Conservation (phyloP, 2,113 vertebrate species). For the Melospiza georgiana region DNA sequence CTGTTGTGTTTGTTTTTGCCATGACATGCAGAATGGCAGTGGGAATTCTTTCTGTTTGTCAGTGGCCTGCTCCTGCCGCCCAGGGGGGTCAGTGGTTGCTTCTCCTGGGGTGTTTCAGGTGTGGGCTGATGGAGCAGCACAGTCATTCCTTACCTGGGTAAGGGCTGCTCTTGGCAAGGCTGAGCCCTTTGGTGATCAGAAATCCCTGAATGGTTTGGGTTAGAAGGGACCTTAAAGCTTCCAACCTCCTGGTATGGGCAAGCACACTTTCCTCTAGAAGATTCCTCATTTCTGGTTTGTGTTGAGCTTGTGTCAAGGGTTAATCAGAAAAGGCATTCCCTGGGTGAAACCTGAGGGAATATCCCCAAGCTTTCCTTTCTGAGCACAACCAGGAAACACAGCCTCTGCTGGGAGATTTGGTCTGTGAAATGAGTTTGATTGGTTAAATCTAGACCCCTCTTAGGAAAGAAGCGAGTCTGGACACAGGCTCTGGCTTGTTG, state of each 20-base stretch:
- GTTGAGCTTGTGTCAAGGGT: not conserved
- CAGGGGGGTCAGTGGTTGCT: not conserved
- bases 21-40: slow-evolving; percentile 48
- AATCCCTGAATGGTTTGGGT: not conserved
- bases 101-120: slow-evolving; percentile 7
- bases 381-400: not conserved
- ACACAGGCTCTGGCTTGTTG: not conserved
- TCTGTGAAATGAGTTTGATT: not conserved
- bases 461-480: not conserved
- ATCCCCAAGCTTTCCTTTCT: not conserved
- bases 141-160: slow-evolving; percentile 32
- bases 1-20: slow-evolving; percentile 58
- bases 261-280: not conserved
- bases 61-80: slow-evolving; percentile 29
- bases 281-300: not conserved
- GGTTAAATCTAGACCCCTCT: slow-evolving; percentile 45
- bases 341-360: not conserved
- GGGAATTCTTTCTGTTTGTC: slow-evolving; percentile 54
- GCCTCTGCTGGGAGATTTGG: not conserved
- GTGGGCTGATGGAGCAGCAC: not conserved
- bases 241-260: not conserved
- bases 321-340: not conserved
- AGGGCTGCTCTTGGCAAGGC: not conserved
- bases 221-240: not conserved
- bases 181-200: not conserved